Evolutionary conservation across 1,140 invertebrate genomes (phyloP).

Genomic region (Nixonia krombeini): DNA sequence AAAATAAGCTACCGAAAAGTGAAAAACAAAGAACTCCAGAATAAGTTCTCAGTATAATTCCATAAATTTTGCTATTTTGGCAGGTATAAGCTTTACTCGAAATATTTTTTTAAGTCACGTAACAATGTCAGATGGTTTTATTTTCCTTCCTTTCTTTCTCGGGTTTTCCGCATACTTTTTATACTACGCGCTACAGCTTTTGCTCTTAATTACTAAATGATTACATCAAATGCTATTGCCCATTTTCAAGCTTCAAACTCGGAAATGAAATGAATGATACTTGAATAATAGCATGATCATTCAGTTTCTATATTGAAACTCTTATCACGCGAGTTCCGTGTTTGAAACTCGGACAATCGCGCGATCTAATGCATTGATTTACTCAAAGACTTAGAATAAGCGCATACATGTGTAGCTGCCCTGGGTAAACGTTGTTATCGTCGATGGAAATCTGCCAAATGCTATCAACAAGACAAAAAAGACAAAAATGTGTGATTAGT

Average conservation of each 20-base stretch:
- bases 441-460: constrained; percentile 86
- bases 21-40: not conserved
- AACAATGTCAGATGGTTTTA: constrained; percentile 6
- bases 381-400: constrained; percentile 62
- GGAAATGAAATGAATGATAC: not conserved
- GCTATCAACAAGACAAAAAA: constrained; percentile 78
- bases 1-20: too few species aligned
- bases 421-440: constrained; percentile 85
- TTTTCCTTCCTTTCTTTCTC: not conserved
- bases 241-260: constrained; percentile 23
- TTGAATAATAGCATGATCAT: not conserved
- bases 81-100: too few species aligned
- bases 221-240: not conserved
- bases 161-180: not conserved
- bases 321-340: too few species aligned
- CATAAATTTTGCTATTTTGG: too few species aligned
- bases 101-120: too few species aligned
- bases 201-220: constrained; percentile 19
- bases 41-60: constrained; percentile 13
- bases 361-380: constrained; percentile 58
- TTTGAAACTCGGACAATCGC: constrained; percentile 40
- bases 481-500: constrained; percentile 61
- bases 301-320: too few species aligned
- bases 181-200: constrained; percentile 26
- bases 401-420: constrained; percentile 92